Evolutionary conservation across 2,888 invertebrate species (phyloP).

Genomic region (Acanthosoma haemorrhoidale): DNA sequence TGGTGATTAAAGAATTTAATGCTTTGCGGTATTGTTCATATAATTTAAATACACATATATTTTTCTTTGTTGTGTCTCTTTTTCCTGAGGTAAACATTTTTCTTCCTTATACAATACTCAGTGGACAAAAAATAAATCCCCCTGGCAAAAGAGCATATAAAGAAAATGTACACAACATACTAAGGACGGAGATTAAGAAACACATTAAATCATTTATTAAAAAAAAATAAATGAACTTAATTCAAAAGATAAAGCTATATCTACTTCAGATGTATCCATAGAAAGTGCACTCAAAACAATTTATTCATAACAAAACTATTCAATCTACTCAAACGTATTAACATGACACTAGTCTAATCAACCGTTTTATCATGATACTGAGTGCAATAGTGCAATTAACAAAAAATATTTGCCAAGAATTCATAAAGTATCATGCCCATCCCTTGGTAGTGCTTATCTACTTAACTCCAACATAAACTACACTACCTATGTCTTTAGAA

Average conservation of each 20-base stretch:
- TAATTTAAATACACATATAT: no score
- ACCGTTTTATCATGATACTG: neutral
- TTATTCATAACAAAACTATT: neutral
- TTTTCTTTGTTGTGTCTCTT: no score
- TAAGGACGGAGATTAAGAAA: no score
- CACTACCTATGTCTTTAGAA: slow-evolving; percentile 5
- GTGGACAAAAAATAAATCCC: no score
- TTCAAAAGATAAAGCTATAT: neutral
- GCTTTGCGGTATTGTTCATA: no score
- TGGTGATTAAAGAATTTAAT: no score
- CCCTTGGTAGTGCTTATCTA: neutral
- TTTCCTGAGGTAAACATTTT: no score
- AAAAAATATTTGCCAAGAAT: neutral
- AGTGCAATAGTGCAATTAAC: neutral
- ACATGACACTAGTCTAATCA: neutral
- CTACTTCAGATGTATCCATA: neutral
- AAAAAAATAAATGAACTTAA: neutral
- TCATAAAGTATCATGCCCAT: neutral
- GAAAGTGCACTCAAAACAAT: neutral
- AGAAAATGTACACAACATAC: no score
- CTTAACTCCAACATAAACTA: neutral
- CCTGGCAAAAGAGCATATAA: no score
- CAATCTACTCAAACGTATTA: neutral
- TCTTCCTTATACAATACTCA: no score
- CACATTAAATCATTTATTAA: no score